These are phyloP conservation scores for Pangasius mekongensis DNA, from an alignment of 2,797 vertebrate genomes.

Conservation along the genomic window DNA sequence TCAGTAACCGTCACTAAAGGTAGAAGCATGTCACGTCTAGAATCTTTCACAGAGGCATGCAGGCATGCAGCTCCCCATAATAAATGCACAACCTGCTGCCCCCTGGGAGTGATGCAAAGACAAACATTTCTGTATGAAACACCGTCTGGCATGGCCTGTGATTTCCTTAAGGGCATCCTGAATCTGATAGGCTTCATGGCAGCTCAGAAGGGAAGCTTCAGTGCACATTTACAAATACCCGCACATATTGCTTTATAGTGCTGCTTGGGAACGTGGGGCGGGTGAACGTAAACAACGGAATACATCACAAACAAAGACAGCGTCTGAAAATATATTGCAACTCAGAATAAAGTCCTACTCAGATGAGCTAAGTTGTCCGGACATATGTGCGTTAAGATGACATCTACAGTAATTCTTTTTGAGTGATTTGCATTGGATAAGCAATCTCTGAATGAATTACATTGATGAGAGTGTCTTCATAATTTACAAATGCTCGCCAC, in stretches of 20 bases:
- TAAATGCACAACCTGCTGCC: constrained; percentile 37
- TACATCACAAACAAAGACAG: constrained; percentile 12
- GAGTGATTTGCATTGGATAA: neutral
- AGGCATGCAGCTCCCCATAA: constrained; percentile 44
- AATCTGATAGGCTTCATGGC: constrained; percentile 45
- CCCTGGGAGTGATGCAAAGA: constrained; percentile 44
- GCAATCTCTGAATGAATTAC: neutral
- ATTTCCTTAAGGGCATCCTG: constrained; percentile 32
- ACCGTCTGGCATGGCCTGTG: constrained; percentile 20
- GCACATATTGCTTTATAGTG: constrained; percentile 30
- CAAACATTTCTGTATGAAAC: constrained; percentile 46
- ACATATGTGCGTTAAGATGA: neutral
- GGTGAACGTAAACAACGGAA: constrained; percentile 17
- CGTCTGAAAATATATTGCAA: neutral
- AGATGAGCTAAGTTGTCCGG: neutral
- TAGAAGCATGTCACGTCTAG: constrained; percentile 40
- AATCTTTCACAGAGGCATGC: constrained; percentile 42
- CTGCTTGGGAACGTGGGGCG: constrained; percentile 5
- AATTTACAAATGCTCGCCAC: neutral
- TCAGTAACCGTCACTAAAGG: constrained; percentile 49
- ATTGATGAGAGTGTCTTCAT: neutral
- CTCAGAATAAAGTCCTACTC: neutral
- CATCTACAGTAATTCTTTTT: neutral
- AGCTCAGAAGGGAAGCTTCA: constrained; percentile 30
- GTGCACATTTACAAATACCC: constrained; percentile 36